Base-by-base conservation (phyloP, 1,140 invertebrate species). In the Drosophila seguyi region DNA sequence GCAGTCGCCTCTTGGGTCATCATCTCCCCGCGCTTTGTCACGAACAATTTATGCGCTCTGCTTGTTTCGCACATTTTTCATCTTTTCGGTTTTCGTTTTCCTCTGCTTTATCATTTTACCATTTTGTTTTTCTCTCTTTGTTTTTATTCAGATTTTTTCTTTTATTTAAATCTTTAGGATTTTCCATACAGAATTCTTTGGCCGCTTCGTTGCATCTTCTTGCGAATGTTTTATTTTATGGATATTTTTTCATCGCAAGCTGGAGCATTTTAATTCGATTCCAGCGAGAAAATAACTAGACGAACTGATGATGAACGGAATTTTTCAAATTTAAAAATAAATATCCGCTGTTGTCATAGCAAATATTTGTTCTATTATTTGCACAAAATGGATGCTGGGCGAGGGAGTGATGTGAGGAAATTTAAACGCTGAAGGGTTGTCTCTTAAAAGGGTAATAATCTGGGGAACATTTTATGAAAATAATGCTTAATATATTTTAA, bases 11-110 rank as follows among this genome's bases (percentile, higher is more conserved):
- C 42, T 47, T 39, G 61, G 39, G 61, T 42, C 27, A 36, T 29
- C 52, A 41, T 29, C 39, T n/a, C 60, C 31, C 47, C 29, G 48
- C 29, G 48, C 36, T 45, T 82, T 84, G 81, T 84, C 72, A 82
- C 81, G 47, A 84, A 72, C 81, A 74, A 79, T 84, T 84, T 84
- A 68, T 63, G 63, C 63, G 71, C 65, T 67, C 74, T 63, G 81
- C 81, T 67, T 68, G 53, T 76, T 84, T 84, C 81, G 71, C 81
- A 84, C 81, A 84, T 84, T 76, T 84, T 75, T 84, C 72, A 84
- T 84, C 31, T 74, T 59, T 79, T 62, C 61, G 36, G 50, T 71
- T 56, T 83, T 78, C 39, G 18, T 57, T 62, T 65, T 75, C 6
- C 45, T 36, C 29, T 6, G 58, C 31, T 42, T 34, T 45, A 59